Evolutionary conservation across 2,888 invertebrate genomes (phyloP).

Genomic region (Drosophila quinaria): DNA sequence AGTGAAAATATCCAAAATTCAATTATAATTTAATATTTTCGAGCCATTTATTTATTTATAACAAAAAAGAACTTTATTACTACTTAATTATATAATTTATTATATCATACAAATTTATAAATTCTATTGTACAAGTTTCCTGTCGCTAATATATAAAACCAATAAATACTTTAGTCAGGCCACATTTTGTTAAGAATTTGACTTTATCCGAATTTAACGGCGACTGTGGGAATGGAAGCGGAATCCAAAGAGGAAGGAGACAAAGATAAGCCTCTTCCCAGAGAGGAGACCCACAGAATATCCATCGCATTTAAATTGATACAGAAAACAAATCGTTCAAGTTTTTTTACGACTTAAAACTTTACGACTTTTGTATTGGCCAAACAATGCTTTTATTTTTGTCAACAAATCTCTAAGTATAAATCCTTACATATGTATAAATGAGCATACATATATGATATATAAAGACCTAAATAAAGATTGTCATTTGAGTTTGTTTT

Average conservation of each 20-base stretch:
- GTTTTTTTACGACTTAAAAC: slow-evolving; percentile 52
- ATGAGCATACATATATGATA: background rate
- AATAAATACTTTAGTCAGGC: background rate
- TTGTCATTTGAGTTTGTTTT: background rate
- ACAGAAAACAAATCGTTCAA: slow-evolving; percentile 45
- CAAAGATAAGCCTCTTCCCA: slow-evolving; percentile 6
- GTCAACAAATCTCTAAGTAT: slow-evolving; percentile 32
- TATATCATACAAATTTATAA: no score
- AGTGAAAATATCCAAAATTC: no score
- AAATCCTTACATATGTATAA: background rate
- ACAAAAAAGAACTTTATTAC: no score
- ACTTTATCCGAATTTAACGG: slow-evolving; percentile 23
- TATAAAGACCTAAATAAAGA: background rate
- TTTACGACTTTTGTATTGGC: slow-evolving; percentile 68
- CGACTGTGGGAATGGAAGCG: slow-evolving; percentile 24
- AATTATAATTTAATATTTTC: no score
- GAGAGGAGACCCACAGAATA: slow-evolving; percentile 9
- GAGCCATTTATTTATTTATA: no score
- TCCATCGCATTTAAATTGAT: slow-evolving; percentile 18
- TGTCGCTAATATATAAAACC: no score
- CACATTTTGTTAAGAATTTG: background rate
- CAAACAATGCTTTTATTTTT: slow-evolving; percentile 45
- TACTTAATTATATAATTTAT: no score
- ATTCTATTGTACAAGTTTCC: no score
- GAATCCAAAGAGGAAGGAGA: background rate